Base-by-base conservation (phyloP, 2,113 vertebrate species). In the Mandrillus leucophaeus region DNA sequence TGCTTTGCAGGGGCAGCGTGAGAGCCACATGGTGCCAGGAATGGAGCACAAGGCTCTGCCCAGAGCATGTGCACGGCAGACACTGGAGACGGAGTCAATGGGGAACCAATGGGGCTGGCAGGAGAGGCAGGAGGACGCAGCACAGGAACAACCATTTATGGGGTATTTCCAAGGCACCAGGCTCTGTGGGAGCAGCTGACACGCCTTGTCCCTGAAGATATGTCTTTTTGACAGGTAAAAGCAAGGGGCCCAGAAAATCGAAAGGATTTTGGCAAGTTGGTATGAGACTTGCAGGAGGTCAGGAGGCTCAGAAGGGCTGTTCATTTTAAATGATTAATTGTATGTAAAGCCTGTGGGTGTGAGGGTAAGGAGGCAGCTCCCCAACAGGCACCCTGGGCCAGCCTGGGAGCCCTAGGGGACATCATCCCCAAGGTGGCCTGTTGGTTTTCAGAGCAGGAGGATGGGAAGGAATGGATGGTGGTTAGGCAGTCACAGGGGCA, bases 11-110 rank as follows among this genome's bases (percentile, higher is more conserved):
- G 64, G 57, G 12, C 45, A 90, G 55, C 22, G 20, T 38, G 5
- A 32, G 75, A 59, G 27, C 1, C 8, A 81, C 52, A 45, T 43
- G 57, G 35, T 30, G 64, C 81, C 52, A 35, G 81, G 38, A 27
- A 52, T 1, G 2, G n/a, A 16, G 30, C 59, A 27, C 4, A 0
- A 20, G 20, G 38, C 17, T 52, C 8, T 0, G 2, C 32, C 38
- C 20, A 22, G 57, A 75, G 64, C 81, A 90, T 48, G 73, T 17
- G 38, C 64, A 27, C 57, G 57, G 91, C 35, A 57, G 78, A 76
- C 17, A 55, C 25, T 75, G 27, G 11, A 12, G 50, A n/a, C 0
- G 0, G 73, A 66, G 40, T 8, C 52, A 40, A 32, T 45, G 1
- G 0, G 25, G 32, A 32, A 12, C 30, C 17, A 18, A 25, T 0